Evolutionary conservation across 23 tunicate genomes (phyloP).

Genomic region (Pegea sp.): DNA sequence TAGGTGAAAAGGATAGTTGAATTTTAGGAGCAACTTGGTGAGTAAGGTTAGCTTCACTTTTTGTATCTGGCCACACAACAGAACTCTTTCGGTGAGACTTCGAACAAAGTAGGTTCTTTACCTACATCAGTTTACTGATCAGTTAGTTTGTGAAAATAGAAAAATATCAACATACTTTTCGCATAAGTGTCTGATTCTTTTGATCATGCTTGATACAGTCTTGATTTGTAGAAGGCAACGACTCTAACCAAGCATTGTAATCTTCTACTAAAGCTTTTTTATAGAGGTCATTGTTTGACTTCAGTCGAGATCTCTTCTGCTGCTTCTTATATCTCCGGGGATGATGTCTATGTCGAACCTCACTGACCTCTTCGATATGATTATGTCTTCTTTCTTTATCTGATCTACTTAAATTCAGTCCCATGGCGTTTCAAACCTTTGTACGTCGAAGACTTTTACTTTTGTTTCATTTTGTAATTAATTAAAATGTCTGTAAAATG

Average conservation of each 20-base stretch:
- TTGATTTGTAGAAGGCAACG: background rate
- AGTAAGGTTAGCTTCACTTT: background rate
- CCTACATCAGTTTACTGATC: too few relatives aligned
- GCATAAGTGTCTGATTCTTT: background rate
- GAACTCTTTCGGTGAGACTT: background rate
- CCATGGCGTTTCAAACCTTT: too few relatives aligned
- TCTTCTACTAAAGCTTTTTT: background rate
- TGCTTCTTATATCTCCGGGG: too few relatives aligned
- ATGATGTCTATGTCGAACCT: too few relatives aligned
- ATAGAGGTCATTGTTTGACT: background rate
- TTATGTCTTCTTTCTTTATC: too few relatives aligned
- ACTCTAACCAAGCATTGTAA: background rate
- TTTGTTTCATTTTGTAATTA: too few relatives aligned
- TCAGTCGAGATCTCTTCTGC: too few relatives aligned
- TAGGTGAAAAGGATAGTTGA: constrained; percentile 1
- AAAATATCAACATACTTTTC: constrained; percentile 2
- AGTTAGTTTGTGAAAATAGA: too few relatives aligned
- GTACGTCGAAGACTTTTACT: too few relatives aligned
- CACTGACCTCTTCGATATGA: too few relatives aligned
- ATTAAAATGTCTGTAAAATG: too few relatives aligned
- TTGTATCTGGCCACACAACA: background rate
- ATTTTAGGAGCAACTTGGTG: background rate
- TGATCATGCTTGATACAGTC: background rate
- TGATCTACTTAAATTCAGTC: too few relatives aligned
- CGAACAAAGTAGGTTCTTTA: background rate